Percentiles rank a stretch among this genome's conserved stretches.
These are phyloP conservation scores for Parnassius smintheus DNA, from an alignment of 2,888 invertebrate genomes.

Conservation along the genomic window DNA sequence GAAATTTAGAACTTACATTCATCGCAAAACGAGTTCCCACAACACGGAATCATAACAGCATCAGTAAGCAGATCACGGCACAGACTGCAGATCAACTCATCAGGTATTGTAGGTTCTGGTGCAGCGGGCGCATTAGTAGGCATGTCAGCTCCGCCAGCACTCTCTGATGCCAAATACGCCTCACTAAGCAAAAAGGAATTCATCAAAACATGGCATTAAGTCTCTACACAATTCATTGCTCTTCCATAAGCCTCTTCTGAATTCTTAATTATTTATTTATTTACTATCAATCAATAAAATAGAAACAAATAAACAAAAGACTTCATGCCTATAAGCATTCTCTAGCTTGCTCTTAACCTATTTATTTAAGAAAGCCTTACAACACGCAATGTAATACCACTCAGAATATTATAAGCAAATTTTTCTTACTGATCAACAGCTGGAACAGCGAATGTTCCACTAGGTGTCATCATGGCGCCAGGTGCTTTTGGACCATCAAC, in stretches of 20 bases:
- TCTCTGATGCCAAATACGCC: slow-evolving; percentile 87
- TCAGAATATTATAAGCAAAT: neutral
- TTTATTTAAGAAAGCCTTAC: no score
- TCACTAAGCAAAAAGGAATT: slow-evolving; percentile 73
- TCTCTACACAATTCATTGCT: no score
- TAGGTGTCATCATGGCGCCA: slow-evolving; percentile 94
- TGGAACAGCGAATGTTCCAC: slow-evolving; percentile 93
- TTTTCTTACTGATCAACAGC: slow-evolving; percentile 89
- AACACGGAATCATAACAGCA: slow-evolving; percentile 98
- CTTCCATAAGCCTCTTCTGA: no score
- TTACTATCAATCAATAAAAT: neutral
- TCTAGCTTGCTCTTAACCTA: no score
- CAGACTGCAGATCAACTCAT: slow-evolving; percentile 94
- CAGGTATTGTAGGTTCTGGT: slow-evolving; percentile 90
- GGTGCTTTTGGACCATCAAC: slow-evolving; percentile 94
- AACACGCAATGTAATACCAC: no score
- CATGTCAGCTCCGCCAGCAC: slow-evolving; percentile 80
- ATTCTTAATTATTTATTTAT: neutral
- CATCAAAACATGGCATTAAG: neutral
- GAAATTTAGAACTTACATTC: slow-evolving; percentile 87
- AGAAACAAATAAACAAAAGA: no score
- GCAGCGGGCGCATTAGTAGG: slow-evolving; percentile 84
- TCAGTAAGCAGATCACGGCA: slow-evolving; percentile 96
- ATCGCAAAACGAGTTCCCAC: slow-evolving; percentile 99
- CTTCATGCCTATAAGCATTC: no score